Evolutionary conservation across 2,113 vertebrate genomes (phyloP), one percentile per base, ranked within the genome.

Genomic region (Pseudois nayaur): DNA sequence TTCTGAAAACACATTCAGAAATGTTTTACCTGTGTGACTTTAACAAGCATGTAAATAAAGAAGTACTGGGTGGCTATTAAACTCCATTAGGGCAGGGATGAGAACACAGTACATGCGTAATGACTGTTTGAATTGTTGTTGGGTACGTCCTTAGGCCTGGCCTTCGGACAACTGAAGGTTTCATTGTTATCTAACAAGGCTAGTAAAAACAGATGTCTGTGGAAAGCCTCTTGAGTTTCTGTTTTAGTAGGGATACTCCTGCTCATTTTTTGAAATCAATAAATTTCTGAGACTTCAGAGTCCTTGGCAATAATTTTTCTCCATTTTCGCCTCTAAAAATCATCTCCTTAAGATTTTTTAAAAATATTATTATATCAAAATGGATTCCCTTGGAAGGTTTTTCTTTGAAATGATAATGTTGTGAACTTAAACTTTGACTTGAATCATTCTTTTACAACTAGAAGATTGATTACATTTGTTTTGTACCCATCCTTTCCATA

Each of bases 111-210:
- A 31, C 83, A 93, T 25, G 76, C 0, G 29, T 48, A 96, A 97
- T 62, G 97, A 96, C 71, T 97, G 92, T 62, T 93, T 2, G 84
- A 95, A 33, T 64, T 74, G 93, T 88, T 50, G 43, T 55, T 91
- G 52, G 94, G 95, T 97, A 94, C 82, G 91, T 94, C 97, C 82
- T 93, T 85, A 90, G 96, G 98, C 88, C 97, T 97, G 89, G 95
- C 85, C 85, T 97, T 48, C 94, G 92, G 57, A 94, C 54, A 48
- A 19, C 33, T 31, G 40, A 43, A 19, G 21, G 3, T 40, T 74
- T 64, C 16, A 27, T 8, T 36, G 54, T 50, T 62, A 21, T 33
- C 52, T 48, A 43, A 27, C 21, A 27, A 71, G 43, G 13, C 27
- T 76, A 54, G 33, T 54, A 8, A 62, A 95, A 93, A 55, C 78